These are phyloP conservation scores for Myiotriccus ornatus DNA, from an alignment of 2,797 vertebrate genomes.

Conservation along the genomic window DNA sequence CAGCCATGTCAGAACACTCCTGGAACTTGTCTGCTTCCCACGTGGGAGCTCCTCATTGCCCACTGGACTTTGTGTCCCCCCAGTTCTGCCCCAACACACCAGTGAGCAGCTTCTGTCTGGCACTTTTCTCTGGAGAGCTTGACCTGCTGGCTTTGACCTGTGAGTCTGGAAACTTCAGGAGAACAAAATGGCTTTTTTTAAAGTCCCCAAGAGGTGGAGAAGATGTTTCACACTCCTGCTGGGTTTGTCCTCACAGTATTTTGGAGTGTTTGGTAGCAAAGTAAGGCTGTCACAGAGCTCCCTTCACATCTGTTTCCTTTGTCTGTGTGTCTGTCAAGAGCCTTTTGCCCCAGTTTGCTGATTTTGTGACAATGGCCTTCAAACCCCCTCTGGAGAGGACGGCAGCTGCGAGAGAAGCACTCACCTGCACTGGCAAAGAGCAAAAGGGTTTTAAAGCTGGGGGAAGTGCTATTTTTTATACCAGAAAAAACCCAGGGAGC, in stretches of 20 bases:
- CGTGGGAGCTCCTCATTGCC: fast-evolving
- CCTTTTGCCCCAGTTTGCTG: neutral
- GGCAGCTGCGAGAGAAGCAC: neutral
- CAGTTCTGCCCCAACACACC: neutral
- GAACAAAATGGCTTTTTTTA: neutral
- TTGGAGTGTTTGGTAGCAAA: neutral
- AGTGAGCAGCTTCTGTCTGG: neutral
- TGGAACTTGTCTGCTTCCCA: neutral
- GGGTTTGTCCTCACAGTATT: neutral
- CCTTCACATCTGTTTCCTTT: conserved; percentile 16
- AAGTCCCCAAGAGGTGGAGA: neutral
- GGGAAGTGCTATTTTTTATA: neutral
- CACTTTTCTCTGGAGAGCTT: neutral
- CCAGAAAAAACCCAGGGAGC: neutral
- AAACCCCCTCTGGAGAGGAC: neutral
- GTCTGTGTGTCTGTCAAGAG: neutral
- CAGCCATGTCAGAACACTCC: neutral
- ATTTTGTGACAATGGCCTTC: neutral
- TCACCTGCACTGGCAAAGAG: neutral
- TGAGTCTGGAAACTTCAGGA: neutral
- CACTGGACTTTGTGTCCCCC: neutral
- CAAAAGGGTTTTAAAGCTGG: neutral
- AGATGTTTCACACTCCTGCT: neutral
- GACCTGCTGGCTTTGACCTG: neutral
- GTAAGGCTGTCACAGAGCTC: neutral